Percentiles rank a stretch among this genome's conserved stretches.
phyloP scores from a whole-genome alignment of 2,888 invertebrate genomes.

The Eilema caniola region DNA sequence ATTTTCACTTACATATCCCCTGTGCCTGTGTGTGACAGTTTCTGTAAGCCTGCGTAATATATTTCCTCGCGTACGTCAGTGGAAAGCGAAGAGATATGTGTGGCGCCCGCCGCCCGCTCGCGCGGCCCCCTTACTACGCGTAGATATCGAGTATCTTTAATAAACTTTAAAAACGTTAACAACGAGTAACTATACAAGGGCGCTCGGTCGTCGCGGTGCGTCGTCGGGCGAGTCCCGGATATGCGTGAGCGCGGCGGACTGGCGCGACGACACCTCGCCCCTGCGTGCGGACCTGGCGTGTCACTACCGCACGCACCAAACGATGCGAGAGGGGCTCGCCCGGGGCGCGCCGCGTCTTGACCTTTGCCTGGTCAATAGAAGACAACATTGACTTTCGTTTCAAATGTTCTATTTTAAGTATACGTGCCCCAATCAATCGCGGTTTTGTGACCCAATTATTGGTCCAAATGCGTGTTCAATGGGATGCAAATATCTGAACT shows the following conservation, averaged over 20 bases:
- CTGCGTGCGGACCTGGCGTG: not conserved
- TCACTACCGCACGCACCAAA: not conserved
- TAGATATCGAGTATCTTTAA: slow-evolving; percentile 52
- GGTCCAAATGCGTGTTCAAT: too few species aligned
- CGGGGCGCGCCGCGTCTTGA: not conserved
- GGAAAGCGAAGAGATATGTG: not conserved
- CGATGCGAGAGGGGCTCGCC: not conserved
- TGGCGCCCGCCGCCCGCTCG: not conserved
- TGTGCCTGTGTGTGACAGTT: not conserved
- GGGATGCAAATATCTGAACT: too few species aligned
- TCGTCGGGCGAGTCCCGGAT: not conserved
- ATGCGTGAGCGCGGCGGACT: not conserved
- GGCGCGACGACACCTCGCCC: not conserved
- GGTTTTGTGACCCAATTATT: too few species aligned
- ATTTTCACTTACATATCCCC: not conserved
- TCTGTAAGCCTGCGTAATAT: not conserved
- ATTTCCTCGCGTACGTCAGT: not conserved
- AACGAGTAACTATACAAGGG: slow-evolving; percentile 55
- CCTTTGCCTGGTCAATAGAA: too few species aligned
- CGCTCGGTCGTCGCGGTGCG: not conserved
- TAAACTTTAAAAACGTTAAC: slow-evolving; percentile 79
- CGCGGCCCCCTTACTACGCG: slow-evolving; percentile 31
- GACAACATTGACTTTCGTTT: too few species aligned
- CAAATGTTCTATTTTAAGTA: too few species aligned
- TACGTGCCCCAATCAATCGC: too few species aligned